These are phyloP conservation scores for Holcopasites calliopsidis DNA, from an alignment of 1,140 invertebrate species.

Conservation along the genomic window DNA sequence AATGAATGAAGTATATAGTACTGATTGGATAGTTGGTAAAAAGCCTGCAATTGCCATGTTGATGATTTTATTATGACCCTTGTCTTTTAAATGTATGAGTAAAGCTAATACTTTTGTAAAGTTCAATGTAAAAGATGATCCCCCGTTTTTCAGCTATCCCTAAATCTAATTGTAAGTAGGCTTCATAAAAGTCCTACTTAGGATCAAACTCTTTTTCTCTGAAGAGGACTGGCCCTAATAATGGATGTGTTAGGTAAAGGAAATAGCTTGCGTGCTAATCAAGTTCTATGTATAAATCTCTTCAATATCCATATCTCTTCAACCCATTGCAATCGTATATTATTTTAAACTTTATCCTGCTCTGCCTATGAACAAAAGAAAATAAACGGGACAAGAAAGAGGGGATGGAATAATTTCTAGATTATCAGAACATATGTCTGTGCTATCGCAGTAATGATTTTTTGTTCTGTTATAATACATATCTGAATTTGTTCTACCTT, in stretches of 20 bases:
- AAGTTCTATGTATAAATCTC: neutral
- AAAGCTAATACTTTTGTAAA: neutral
- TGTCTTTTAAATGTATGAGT: no score
- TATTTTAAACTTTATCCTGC: neutral
- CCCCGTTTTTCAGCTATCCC: slow-evolving; percentile 28
- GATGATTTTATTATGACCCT: no score
- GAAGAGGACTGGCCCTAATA: slow-evolving; percentile 32
- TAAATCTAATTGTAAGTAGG: slow-evolving; percentile 22
- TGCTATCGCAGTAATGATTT: no score
- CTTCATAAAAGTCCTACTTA: slow-evolving; percentile 30
- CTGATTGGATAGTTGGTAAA: no score
- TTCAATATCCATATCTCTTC: neutral
- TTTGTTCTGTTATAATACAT: no score
- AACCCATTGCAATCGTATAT: neutral
- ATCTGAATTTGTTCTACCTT: neutral
- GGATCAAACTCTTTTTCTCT: slow-evolving; percentile 6
- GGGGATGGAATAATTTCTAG: no score
- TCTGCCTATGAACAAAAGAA: no score
- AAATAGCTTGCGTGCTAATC: neutral
- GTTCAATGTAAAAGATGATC: slow-evolving; percentile 12
- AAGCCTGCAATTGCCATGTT: no score
- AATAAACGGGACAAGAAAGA: no score
- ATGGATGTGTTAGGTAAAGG: slow-evolving; percentile 34
- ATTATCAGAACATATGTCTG: no score
- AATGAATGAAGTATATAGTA: neutral